Evolutionary conservation across 2,113 vertebrate genomes (phyloP).

Genomic region (Dasypus novemcinctus): DNA sequence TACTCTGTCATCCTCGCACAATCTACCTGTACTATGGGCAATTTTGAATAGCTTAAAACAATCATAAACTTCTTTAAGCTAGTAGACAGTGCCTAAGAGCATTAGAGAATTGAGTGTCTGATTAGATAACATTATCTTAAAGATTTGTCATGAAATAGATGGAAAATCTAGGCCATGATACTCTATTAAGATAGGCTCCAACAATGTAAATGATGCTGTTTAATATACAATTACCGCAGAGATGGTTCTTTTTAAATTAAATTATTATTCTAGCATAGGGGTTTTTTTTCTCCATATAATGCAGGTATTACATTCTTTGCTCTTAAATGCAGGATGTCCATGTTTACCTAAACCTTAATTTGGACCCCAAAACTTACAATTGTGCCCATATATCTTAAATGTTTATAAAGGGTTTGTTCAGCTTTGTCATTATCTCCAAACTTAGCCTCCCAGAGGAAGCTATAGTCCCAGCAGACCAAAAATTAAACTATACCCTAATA

Average conservation of each 20-base stretch:
- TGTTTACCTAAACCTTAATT: slow-evolving; percentile 33
- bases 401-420: slow-evolving; percentile 16
- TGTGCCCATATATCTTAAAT: neutral
- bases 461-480: neutral
- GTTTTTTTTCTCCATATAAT: neutral
- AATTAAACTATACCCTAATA: slow-evolving; percentile 27
- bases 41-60: slow-evolving; percentile 22
- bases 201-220: neutral
- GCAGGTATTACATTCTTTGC: neutral
- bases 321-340: neutral
- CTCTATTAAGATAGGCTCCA: neutral
- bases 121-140: neutral
- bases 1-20: no score
- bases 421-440: neutral
- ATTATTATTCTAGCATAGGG: neutral
- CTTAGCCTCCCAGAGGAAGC: neutral
- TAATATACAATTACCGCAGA: neutral
- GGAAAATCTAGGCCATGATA: slow-evolving; percentile 18
- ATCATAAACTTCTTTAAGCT: slow-evolving; percentile 1
- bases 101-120: neutral
- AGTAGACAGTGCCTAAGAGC: neutral
- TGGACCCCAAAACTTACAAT: neutral
- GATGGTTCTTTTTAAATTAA: neutral
- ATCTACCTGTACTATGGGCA: neutral
- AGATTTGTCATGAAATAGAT: neutral